These are phyloP conservation scores for Hylaeus anthracinus DNA, from an alignment of 1,140 invertebrate genomes.

Conservation along the genomic window DNA sequence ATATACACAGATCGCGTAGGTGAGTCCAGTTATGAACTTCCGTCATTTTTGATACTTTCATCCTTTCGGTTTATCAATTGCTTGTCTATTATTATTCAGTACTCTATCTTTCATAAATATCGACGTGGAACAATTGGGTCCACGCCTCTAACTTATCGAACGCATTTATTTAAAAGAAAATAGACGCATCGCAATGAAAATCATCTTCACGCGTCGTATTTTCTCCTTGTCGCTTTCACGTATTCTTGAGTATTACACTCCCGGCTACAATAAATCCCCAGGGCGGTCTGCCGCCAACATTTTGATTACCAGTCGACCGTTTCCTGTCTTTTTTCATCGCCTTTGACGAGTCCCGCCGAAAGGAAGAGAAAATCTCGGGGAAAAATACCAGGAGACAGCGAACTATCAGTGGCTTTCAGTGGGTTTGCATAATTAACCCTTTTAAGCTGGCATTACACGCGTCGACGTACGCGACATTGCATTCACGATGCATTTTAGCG, in stretches of 20 bases:
- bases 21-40: too few relatives aligned
- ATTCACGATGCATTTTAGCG: conserved; percentile 28
- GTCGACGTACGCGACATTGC: conserved; percentile 27
- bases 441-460: conserved; percentile 41
- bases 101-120: too few relatives aligned
- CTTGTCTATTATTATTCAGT: too few relatives aligned
- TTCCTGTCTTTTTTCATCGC: conserved; percentile 5
- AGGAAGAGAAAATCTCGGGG: background rate
- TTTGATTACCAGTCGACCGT: conserved; percentile 37
- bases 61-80: too few relatives aligned
- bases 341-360: conserved; percentile 12
- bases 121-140: too few relatives aligned
- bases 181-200: too few relatives aligned
- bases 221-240: conserved; percentile 1
- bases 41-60: too few relatives aligned
- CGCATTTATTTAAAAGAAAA: too few relatives aligned
- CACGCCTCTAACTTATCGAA: too few relatives aligned
- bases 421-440: conserved; percentile 51
- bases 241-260: conserved; percentile 25
- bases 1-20: too few relatives aligned
- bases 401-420: conserved; percentile 45
- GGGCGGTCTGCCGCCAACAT: conserved; percentile 26
- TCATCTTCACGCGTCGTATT: background rate
- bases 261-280: conserved; percentile 5
- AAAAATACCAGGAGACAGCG: conserved; percentile 19